Base-by-base conservation (phyloP, 2,888 invertebrate species). In the Ischnus inquisitorius region DNA sequence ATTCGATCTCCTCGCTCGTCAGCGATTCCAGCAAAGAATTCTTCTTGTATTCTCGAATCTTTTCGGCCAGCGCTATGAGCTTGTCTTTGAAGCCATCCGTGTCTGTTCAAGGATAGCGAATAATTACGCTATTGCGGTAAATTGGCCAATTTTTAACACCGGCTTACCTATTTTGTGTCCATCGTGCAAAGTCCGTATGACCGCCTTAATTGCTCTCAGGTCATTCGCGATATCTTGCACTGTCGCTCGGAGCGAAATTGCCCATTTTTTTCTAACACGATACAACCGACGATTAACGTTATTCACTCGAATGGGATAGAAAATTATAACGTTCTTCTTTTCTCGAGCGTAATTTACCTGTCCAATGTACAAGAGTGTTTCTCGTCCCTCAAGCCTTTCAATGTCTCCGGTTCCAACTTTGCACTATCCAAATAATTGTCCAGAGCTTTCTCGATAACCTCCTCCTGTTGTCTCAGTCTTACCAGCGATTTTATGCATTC, bases 381-480 rank as follows among this genome's bases (percentile, higher is more conserved):
- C 2, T 90, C 89, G 2, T 85, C 79, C 28, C 88, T 85, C 28
- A 93, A 83, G 51, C 85, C 85, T 34, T 87, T 84, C 34, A 90
- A 78, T 39, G 89, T 65, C 62, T 90, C 88, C 0, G 87, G 65
- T 62, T 90, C 88, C n/a, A 90, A 84, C 83, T 91, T 93, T 84
- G 91, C 87, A 64, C 85, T 91, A 1, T 86, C 86, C 19, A 92
- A 85, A 79, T 89, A 87, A 43, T 86, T 68, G 3, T 85, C 83
- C 1, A 93, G 69, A 14, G 88, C 89, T 68, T 90, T 93, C 41
- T 92, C 91, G 34, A 93, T 88, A 54, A 89, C 83, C 41, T 87
- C 79, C 77, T 92, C 92, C 64, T 93, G 91, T 34, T 91, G 90
- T 71, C 90, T 93, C 22, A 93, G 77, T 75, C 88, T 91, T 2